Evolutionary conservation across 1,140 invertebrate genomes (phyloP), one percentile per base, ranked within the genome.

Genomic region (Drosophila guanche): DNA sequence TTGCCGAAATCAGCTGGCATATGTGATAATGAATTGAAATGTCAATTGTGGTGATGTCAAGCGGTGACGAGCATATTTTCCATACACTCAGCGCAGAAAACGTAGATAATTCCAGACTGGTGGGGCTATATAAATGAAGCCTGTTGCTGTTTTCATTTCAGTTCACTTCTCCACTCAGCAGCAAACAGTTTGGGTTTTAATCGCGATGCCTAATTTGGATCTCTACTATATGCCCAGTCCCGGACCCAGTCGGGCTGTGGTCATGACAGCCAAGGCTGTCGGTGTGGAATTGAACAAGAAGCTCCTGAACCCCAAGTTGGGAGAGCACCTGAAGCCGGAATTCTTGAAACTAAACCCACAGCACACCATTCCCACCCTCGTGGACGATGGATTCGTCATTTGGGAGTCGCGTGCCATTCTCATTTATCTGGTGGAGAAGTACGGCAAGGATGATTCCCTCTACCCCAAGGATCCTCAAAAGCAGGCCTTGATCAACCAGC

Each of bases 271-370:
- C 12, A 92, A 92, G 55, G 85, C 83, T 8, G 58, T 94, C 2
- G 92, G 91, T 1, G 14, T 94, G 3, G 83, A 93, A 27, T 56
- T 93, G 4, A 86, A 91, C 22, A 59, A 72, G n/a, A 74, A 55
- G 75, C 79, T 93, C 3, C 90, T 94, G 0, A 93, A 95, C 75
- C 78, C 95, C 0, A 76, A 93, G 50, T 90, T 92, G 2, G 92
- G 93, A 0, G 95, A 96, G 52, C 93, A 95, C 46, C 79, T 93
- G 16, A 94, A 92, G 48, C 94, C 95, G 3, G 94, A 96, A 83
- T 96, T 59, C 29, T 1, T 59, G 5, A 75, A 91, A 50, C 80
- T 83, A n/a, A 91, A 91, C 62, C 91, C 91, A 7, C 79, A 90
- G 48, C 90, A 90, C 50, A 90, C 90, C 10, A 62, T 91, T 12